A percentile compares a stretch with the other conserved stretches of the same genome.
Evolutionary conservation across 2,113 vertebrate species (phyloP).

Genomic region (Megaceryle maxima): DNA sequence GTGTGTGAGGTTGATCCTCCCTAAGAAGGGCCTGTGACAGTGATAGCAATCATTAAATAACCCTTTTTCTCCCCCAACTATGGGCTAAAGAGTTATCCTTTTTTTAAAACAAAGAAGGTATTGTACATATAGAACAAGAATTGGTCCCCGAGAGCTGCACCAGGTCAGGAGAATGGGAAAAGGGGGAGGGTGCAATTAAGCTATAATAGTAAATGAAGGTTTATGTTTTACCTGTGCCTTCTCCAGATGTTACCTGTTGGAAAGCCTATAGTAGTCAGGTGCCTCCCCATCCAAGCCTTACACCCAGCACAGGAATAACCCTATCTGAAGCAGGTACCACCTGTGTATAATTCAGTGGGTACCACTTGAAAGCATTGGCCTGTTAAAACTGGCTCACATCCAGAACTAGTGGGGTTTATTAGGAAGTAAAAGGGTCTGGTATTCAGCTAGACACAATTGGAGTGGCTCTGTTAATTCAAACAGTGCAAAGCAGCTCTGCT

Average conservation of each 20-base stretch:
- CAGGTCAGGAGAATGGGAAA: not conserved
- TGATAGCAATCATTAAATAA: conserved; percentile 45
- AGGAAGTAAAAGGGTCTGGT: not conserved
- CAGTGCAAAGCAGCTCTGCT: not conserved
- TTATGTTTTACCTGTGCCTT: conserved; percentile 32
- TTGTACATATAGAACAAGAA: conserved; percentile 32
- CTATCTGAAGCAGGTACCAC: not conserved
- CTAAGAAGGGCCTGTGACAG: not conserved
- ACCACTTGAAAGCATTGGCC: accelerated
- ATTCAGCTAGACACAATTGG: not conserved
- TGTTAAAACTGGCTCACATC: not conserved
- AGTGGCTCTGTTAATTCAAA: not conserved
- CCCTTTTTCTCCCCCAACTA: not conserved
- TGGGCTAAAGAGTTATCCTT: not conserved
- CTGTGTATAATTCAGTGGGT: not conserved
- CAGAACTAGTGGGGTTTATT: not conserved
- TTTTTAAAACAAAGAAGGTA: conserved; percentile 49
- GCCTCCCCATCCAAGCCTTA: not conserved
- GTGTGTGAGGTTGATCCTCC: not conserved
- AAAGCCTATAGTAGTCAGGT: not conserved
- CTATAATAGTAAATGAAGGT: conserved; percentile 44
- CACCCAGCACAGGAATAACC: not conserved
- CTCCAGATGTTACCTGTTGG: conserved; percentile 40
- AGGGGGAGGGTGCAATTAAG: conserved; percentile 18
- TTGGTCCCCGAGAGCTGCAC: conserved; percentile 7